Evolutionary conservation across 2,797 vertebrate genomes (phyloP).

Genomic region (Eulemur rubriventer): DNA sequence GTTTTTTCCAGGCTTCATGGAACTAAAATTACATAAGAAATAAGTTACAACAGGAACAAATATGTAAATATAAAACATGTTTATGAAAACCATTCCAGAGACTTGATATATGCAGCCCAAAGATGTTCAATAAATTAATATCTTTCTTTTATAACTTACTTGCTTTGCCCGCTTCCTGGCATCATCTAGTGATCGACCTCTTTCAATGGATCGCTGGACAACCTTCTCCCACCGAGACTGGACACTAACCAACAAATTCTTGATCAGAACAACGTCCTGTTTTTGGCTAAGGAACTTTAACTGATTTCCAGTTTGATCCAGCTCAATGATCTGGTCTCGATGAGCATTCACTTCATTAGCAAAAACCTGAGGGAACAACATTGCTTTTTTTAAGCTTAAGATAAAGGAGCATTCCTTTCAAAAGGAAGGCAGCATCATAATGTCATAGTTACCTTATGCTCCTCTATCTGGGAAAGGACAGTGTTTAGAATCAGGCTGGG

Average conservation of each 20-base stretch:
- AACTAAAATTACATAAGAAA: slow-evolving; percentile 87
- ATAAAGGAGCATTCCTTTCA: neutral
- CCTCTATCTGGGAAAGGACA: slow-evolving; percentile 97
- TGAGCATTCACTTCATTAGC: slow-evolving; percentile 98
- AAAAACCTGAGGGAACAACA: slow-evolving; percentile 89
- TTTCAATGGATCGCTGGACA: slow-evolving; percentile 96
- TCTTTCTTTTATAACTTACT: slow-evolving; percentile 83
- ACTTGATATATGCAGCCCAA: neutral
- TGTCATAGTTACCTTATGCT: slow-evolving; percentile 93
- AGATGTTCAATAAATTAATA: neutral
- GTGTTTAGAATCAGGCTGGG: slow-evolving; percentile 96
- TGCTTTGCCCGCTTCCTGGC: slow-evolving; percentile 98
- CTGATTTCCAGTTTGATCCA: slow-evolving; percentile 97
- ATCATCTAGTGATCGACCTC: slow-evolving; percentile 95
- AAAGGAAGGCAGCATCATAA: neutral
- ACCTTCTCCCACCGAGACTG: slow-evolving; percentile 99
- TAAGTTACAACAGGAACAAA: neutral
- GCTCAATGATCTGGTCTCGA: slow-evolving; percentile 95
- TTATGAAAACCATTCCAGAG: neutral
- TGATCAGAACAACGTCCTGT: slow-evolving; percentile 98
- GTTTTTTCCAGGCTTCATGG: slow-evolving; percentile 98
- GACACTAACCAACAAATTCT: slow-evolving; percentile 97
- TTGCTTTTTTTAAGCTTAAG: neutral
- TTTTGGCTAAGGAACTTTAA: slow-evolving; percentile 98
- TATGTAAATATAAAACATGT: neutral